Evolutionary conservation across 2,113 vertebrate species (phyloP), one percentile per base, ranked within the genome.

Genomic region (Marmota flaviventris): DNA sequence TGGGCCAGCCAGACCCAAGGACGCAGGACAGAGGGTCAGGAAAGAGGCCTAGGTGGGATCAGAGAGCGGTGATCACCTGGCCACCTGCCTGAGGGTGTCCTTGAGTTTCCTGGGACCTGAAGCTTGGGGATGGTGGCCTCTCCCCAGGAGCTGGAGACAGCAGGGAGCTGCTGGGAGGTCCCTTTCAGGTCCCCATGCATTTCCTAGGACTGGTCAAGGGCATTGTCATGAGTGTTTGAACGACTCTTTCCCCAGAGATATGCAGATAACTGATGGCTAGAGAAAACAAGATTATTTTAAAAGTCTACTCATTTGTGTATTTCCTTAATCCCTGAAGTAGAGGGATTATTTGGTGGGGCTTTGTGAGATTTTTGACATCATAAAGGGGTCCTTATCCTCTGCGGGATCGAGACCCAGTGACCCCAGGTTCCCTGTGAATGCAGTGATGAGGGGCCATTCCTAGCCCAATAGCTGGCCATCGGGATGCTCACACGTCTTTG

Each of bases 371-470:
- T 75, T 25, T 61, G 24, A 8, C 0, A 4, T 79, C 67, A 1
- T 20, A n/a, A 79, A 25, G 53, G 18, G 22, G 58, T 73, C 27
- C 29, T 51, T 20, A 16, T 18, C 37, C 27, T 51, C 14, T 1
- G 4, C 1, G 1, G 32, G 56, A 20, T 1, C 29, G 73, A 79
- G 78, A 32, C 4, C 22, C 12, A n/a, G 48, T 27, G n/a, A 34
- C 2, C 5, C 29, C 39, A 81, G 13, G 4, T n/a, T 73, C 20
- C 0, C 56, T 18, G 25, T 9, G 20, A 2, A 20, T 3, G 11
- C 3, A 0, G 32, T 0, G 85, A 34, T 5, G n/a, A 0, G 0
- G 37, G 42, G 27, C 37, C 4, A 4, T 45, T 29, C 69, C 42
- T 16, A 37, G 77, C 1, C 63, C 42, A 37, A n/a, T 2, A 0